These are phyloP conservation scores for Pseudomyrmex cubaensis DNA, from an alignment of 1,140 invertebrate species.

Conservation along the genomic window DNA sequence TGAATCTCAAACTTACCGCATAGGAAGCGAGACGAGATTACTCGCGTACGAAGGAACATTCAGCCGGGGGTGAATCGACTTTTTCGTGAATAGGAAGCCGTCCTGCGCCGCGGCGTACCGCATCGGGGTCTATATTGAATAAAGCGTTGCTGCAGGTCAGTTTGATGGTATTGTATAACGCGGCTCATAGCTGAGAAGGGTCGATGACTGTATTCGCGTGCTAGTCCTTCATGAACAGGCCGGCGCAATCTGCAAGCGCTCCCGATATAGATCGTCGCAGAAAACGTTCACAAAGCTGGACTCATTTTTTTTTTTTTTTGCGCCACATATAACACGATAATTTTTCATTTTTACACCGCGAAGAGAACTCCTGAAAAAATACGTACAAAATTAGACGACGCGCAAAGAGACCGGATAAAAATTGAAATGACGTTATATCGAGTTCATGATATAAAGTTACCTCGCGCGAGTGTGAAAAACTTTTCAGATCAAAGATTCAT, in stretches of 20 bases:
- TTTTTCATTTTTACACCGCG: too few relatives aligned
- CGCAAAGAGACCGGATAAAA: too few relatives aligned
- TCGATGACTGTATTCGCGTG: constrained; percentile 83
- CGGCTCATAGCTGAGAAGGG: constrained; percentile 67
- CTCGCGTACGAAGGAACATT: background rate
- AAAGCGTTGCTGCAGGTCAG: constrained; percentile 79
- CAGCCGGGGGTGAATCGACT: constrained; percentile 35
- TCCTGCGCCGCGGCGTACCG: constrained; percentile 17
- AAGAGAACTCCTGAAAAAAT: too few relatives aligned
- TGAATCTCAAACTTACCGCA: background rate
- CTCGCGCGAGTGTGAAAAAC: too few relatives aligned
- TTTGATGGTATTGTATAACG: constrained; percentile 77
- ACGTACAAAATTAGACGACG: too few relatives aligned
- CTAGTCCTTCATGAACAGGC: constrained; percentile 77
- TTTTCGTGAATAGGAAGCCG: constrained; percentile 49
- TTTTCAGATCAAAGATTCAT: too few relatives aligned
- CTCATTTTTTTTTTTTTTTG: background rate
- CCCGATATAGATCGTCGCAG: constrained; percentile 78
- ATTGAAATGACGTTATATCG: too few relatives aligned
- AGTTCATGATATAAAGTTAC: too few relatives aligned
- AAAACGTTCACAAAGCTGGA: constrained; percentile 18
- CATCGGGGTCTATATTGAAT: constrained; percentile 72
- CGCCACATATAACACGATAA: too few relatives aligned
- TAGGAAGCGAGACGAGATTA: background rate
- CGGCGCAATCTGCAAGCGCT: constrained; percentile 76